Evolutionary conservation across 2,888 invertebrate genomes (phyloP), one percentile per base, ranked within the genome.

Genomic region (Norana najaformis): DNA sequence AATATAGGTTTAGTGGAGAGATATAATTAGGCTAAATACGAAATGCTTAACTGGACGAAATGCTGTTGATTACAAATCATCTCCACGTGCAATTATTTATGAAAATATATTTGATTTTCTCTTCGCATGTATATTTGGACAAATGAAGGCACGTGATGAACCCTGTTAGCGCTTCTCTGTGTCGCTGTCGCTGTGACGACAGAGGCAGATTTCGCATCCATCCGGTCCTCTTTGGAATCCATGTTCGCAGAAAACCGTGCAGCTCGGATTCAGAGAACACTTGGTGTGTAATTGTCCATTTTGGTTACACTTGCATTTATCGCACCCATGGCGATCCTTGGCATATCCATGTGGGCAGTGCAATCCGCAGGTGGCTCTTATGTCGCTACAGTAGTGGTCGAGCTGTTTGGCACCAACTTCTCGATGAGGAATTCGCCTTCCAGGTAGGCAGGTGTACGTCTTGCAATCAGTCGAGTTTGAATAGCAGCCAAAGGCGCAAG

Each of bases 141-240:
- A n/a, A 8, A 16, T 47, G 1, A 5, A 5, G 41, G 41, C 5
- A 1, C 41, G 13, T 41, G 41, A 41, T 41, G 41, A 13, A 1
- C 14, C 18, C 13, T 41, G 41, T 18, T 41, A 41, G 18, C 1
- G 41, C 41, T 11, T 41, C 13, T 41, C 41, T 41, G 41, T 13
- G 41, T 18, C 1, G 41, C 5, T 11, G 41, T 93, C n/a, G 34
- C 38, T 34, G 38, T 93, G 18, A 18, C 36, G n/a, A n/a, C 14
- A 88, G 4, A 30, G 36, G 38, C 14, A 88, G 88, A 88, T 88
- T 34, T 88, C 37, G 36, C 38, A 38, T 88, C 88, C 88, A 35
- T 88, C 88, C 37, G 88, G 35, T 36, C 18, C 88, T 36, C 35
- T 88, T 35, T 36, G 30, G n/a, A 82, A 37, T 83, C 38, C 39